Percentiles rank a stretch among this genome's conserved stretches.
phyloP scores from a whole-genome alignment of 2,888 invertebrate genomes.

The Ctena decussata region DNA sequence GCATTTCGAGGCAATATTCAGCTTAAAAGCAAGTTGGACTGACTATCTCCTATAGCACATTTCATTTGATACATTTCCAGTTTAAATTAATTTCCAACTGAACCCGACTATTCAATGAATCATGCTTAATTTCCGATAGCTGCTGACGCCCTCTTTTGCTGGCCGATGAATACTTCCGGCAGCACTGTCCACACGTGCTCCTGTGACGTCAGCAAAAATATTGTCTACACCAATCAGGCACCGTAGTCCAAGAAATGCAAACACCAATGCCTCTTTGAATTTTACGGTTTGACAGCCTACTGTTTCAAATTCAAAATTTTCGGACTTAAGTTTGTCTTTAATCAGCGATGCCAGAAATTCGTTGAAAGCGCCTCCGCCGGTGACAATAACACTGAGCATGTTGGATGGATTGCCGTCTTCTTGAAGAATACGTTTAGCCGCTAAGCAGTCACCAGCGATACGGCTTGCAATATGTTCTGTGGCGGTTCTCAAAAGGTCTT shows the following conservation, averaged over 20 bases:
- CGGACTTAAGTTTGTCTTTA: slow-evolving; percentile 61
- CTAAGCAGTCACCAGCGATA: slow-evolving; percentile 71
- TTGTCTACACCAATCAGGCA: slow-evolving; percentile 80
- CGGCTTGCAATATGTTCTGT: slow-evolving; percentile 79
- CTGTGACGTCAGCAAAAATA: slow-evolving; percentile 77
- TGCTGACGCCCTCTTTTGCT: neutral
- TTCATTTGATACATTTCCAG: too few relatives aligned
- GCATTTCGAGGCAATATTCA: too few relatives aligned
- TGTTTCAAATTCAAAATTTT: slow-evolving; percentile 66
- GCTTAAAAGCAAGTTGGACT: too few relatives aligned
- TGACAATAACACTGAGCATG: slow-evolving; percentile 73
- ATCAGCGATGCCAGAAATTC: slow-evolving; percentile 74
- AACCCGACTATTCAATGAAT: neutral
- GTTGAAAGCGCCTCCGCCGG: slow-evolving; percentile 85
- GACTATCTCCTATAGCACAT: too few relatives aligned
- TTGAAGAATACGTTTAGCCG: slow-evolving; percentile 14
- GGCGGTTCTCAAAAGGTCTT: slow-evolving; percentile 79
- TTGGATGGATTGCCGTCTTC: slow-evolving; percentile 9
- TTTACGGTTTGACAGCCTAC: slow-evolving; percentile 78
- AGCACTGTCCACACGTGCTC: slow-evolving; percentile 75
- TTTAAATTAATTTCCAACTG: too few relatives aligned
- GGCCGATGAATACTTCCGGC: slow-evolving; percentile 83
- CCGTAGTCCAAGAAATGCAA: slow-evolving; percentile 82
- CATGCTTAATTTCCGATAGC: neutral
- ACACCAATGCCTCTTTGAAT: slow-evolving; percentile 84